Evolutionary conservation across 2,797 vertebrate species (phyloP), one percentile per base, ranked within the genome.

Genomic region (Lepilemur ruficaudatus): DNA sequence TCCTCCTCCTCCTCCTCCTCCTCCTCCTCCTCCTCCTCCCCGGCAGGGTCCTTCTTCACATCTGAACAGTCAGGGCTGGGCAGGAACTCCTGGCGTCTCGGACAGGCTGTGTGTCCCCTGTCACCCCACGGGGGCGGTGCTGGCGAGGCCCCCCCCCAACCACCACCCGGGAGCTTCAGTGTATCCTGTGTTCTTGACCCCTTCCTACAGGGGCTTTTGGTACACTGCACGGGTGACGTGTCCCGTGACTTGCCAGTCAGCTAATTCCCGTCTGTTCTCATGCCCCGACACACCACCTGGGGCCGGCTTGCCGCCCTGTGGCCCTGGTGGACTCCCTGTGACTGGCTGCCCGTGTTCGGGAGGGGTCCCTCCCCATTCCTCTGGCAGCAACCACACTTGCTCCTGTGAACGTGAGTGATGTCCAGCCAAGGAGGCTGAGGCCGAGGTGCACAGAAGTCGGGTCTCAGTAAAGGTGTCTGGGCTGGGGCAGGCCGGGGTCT

Each of bases 401-500:
- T 79, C 7, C 52, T 79, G 76, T 25, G 76, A 38, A 13, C 2
- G 0, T 8, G 12, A 57, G 35, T n/a, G 7, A 14, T 28, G 52
- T 72, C 35, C 52, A 35, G 9, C 57, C 23, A 15, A 25, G 52
- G n/a, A 57, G 50, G 55, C 52, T 4, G 35, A 38, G 50, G 55
- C 52, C 14, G 23, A 79, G 9, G 41, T 0, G 1, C 2, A 1
- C 22, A 48, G n/a, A 9, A 50, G 22, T 55, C 14, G 22, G 6
- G n/a, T 82, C 41, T 82, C 69, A 2, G 4, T 8, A 46, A 7
- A 91, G 75, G n/a, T 78, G 75, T n/a, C 75, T 22, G 7, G 35
- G 65, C 63, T 18, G 99, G 96, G 99, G 99, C 0, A 59, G 63
- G 48, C 59, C 17, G 4, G 50, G 41, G 50, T 38, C 32, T 23